phyloP scores from a whole-genome alignment of 1,140 invertebrate genomes.

The Scaptomyza hsui region DNA sequence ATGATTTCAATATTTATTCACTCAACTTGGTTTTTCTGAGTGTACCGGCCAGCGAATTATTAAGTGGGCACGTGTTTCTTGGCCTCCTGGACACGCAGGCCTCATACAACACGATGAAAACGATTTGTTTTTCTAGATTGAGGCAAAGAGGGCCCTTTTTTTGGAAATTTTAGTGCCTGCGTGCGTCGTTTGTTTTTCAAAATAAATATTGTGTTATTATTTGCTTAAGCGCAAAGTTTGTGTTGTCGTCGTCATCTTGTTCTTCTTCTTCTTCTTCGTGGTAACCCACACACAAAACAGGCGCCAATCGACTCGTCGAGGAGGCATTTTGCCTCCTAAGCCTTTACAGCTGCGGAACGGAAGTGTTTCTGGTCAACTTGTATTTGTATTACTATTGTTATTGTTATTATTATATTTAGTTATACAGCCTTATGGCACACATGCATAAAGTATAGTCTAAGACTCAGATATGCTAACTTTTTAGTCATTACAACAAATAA shows the following conservation, averaged over 20 bases:
- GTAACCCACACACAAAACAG: conserved; percentile 36
- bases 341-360: conserved; percentile 64
- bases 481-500: no score
- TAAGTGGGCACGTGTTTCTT: conserved; percentile 78
- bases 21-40: no score
- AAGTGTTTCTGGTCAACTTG: conserved; percentile 14
- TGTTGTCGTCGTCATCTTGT: conserved; percentile 30
- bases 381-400: neutral
- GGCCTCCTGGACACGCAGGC: neutral
- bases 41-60: conserved; percentile 28
- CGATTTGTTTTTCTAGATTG: conserved; percentile 69
- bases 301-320: conserved; percentile 48
- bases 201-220: conserved; percentile 74
- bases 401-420: conserved; percentile 1
- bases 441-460: conserved; percentile 4
- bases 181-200: conserved; percentile 64
- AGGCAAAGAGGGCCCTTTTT: conserved; percentile 50
- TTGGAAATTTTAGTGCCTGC: conserved; percentile 28
- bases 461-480: no score
- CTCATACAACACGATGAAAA: conserved; percentile 19
- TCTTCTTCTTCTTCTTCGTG: conserved; percentile 21
- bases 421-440: neutral
- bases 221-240: conserved; percentile 64
- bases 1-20: no score
- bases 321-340: conserved; percentile 45